Conservation (phyloP, 92 coral and sea anemone species). For the Galaxea fascicularis region DNA sequence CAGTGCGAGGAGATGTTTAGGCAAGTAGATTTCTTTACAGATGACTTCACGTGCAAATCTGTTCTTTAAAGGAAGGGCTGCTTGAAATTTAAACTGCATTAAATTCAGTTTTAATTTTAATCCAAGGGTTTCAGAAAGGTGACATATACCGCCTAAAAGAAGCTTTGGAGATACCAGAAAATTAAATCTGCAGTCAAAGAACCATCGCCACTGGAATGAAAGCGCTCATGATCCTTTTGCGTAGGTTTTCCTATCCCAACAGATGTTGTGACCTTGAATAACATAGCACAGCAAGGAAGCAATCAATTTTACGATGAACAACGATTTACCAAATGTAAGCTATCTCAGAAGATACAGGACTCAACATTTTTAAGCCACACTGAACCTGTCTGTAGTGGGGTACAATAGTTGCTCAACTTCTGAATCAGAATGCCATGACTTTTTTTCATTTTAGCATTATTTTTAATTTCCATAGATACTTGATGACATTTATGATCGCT, state of each 20-base stretch:
- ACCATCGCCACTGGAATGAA: conserved; percentile 59
- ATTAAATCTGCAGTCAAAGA: conserved; percentile 63
- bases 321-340: no score
- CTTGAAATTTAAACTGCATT: no score
- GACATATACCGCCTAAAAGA: conserved; percentile 62
- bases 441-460: no score
- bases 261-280: conserved; percentile 67
- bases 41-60: no score
- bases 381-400: no score
- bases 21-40: conserved; percentile 33
- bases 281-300: conserved; percentile 39
- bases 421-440: background rate
- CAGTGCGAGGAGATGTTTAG: conserved; percentile 79
- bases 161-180: conserved; percentile 65
- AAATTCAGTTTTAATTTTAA: background rate
- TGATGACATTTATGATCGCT: conserved; percentile 55
- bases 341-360: conserved; percentile 47
- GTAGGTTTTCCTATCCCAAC: conserved; percentile 58
- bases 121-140: conserved; percentile 68
- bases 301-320: no score
- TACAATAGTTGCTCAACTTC: background rate
- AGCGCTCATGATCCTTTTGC: conserved; percentile 68
- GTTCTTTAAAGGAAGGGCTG: no score
- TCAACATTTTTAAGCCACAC: no score
- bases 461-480: conserved; percentile 43